A percentile compares a stretch with the other conserved stretches of the same genome.
Evolutionary conservation across 1,140 invertebrate genomes (phyloP).

Genomic region (Pantala flavescens): DNA sequence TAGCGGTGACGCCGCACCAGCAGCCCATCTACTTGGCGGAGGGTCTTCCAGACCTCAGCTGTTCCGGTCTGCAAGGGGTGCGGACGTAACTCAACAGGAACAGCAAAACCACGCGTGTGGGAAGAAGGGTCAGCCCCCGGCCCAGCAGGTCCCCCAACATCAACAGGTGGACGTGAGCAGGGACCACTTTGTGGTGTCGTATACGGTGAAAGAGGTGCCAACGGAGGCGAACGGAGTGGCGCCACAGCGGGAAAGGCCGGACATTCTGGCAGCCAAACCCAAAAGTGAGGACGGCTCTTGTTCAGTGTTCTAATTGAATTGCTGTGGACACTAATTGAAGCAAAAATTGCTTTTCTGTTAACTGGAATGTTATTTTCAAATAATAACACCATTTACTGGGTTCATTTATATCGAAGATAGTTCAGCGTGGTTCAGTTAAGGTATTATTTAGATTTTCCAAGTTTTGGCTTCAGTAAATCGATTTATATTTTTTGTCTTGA

Average conservation of each 20-base stretch:
- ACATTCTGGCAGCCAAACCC: background rate
- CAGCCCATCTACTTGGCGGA: background rate
- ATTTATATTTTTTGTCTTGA: no score
- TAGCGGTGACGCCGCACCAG: slow-evolving; percentile 20
- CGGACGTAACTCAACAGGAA: slow-evolving; percentile 35
- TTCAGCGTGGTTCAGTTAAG: no score
- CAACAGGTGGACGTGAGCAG: slow-evolving; percentile 2
- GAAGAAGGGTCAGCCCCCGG: slow-evolving; percentile 52
- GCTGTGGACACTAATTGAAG: no score
- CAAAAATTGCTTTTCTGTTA: no score
- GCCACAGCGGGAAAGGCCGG: background rate
- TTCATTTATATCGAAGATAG: no score
- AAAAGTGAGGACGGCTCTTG: background rate
- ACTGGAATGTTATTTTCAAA: no score
- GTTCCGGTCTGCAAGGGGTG: slow-evolving; percentile 33
- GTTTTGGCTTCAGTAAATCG: no score
- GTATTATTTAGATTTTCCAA: no score
- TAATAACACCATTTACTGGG: no score
- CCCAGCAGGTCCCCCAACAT: background rate
- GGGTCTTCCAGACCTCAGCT: slow-evolving; percentile 27
- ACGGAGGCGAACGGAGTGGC: background rate
- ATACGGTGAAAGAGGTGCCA: background rate
- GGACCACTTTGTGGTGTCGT: slow-evolving; percentile 15
- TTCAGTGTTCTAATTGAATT: no score
- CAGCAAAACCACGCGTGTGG: slow-evolving; percentile 40